Evolutionary conservation across 1,140 invertebrate species (phyloP).

Genomic region (Lordiphosa collinella): DNA sequence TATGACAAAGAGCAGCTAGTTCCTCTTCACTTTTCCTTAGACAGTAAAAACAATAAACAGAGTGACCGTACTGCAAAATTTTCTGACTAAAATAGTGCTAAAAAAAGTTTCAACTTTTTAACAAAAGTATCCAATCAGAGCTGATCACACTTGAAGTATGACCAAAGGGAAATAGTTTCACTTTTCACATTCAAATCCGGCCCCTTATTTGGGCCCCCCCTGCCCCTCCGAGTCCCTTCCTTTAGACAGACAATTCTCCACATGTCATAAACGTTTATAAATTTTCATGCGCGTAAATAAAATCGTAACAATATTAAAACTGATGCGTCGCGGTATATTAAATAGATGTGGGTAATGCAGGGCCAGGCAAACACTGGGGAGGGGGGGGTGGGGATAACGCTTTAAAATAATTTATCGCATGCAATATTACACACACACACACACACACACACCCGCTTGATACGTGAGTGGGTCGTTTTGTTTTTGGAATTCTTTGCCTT

Average conservation of each 20-base stretch:
- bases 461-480: constrained; percentile 32
- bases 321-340: constrained; percentile 68
- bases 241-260: not conserved
- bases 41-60: too few relatives aligned
- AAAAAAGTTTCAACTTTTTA: too few relatives aligned
- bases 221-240: too few relatives aligned
- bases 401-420: constrained; percentile 76
- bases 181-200: too few relatives aligned
- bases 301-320: constrained; percentile 71
- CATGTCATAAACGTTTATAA: constrained; percentile 74
- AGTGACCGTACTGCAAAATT: too few relatives aligned
- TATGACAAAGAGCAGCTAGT: too few relatives aligned
- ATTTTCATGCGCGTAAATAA: constrained; percentile 67
- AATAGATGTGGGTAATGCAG: constrained; percentile 40
- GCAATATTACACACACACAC: constrained; percentile 49
- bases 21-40: too few relatives aligned
- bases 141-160: too few relatives aligned
- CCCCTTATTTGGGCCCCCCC: too few relatives aligned
- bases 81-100: too few relatives aligned
- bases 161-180: too few relatives aligned
- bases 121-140: too few relatives aligned
- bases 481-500: constrained; percentile 16
- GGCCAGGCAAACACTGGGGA: not conserved
- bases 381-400: constrained; percentile 17
- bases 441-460: constrained; percentile 7